phyloP scores from a whole-genome alignment of 2,888 invertebrate genomes.

The Labia minor region DNA sequence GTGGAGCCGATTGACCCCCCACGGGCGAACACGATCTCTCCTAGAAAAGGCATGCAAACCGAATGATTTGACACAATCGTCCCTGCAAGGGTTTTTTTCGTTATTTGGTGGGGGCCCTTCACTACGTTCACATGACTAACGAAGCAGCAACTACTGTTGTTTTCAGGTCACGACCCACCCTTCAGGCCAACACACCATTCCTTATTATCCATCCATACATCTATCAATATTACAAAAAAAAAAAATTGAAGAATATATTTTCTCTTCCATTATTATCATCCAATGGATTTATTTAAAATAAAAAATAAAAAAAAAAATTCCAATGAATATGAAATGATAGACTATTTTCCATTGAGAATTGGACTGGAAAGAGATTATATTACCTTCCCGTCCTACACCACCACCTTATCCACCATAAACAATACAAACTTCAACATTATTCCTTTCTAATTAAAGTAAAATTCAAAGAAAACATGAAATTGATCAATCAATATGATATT shows the following conservation, averaged over 20 bases:
- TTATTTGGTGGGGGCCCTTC: neutral
- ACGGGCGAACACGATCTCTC: neutral
- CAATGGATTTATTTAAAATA: too few relatives aligned
- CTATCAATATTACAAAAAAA: too few relatives aligned
- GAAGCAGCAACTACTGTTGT: neutral
- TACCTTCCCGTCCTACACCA: too few relatives aligned
- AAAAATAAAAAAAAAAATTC: neutral
- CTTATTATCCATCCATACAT: too few relatives aligned
- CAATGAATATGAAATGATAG: neutral
- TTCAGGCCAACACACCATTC: neutral
- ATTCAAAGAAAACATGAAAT: too few relatives aligned
- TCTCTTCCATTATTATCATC: neutral
- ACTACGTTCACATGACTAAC: neutral
- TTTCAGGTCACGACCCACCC: constrained; percentile 13
- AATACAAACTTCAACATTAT: too few relatives aligned
- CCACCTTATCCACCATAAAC: too few relatives aligned
- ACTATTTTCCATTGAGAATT: too few relatives aligned
- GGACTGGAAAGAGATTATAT: too few relatives aligned
- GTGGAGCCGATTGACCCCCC: neutral
- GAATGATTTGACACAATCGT: constrained; percentile 13
- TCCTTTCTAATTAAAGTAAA: too few relatives aligned
- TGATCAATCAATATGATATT: too few relatives aligned
- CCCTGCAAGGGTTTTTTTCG: neutral
- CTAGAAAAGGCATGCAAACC: constrained; percentile 3
- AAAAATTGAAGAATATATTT: too few relatives aligned